Evolutionary conservation across 2,888 invertebrate genomes (phyloP), one percentile per base, ranked within the genome.

Genomic region (Clostera curtula): DNA sequence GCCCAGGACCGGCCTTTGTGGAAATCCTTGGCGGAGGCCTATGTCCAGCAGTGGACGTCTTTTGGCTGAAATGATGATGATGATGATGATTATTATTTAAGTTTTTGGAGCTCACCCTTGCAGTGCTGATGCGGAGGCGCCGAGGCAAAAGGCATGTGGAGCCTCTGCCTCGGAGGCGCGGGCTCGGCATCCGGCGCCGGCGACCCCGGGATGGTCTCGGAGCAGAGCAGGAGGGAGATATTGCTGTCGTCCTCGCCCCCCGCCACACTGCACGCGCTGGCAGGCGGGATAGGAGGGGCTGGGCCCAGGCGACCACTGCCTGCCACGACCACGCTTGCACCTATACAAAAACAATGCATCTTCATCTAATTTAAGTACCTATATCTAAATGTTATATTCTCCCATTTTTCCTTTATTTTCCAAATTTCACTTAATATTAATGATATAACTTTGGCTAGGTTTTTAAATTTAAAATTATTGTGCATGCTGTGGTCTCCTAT

Each of bases 131-230:
- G 61, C 73, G 85, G 44, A 30, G 90, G 88, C 16, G 89, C 88
- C 43, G 89, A 89, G 0, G 90, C 89, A 63, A 90, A 90, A 5
- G 90, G 90, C 88, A 90, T 88, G 57, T 90, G 89, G 43, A 87
- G 74, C 1, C 86, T 46, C 47, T 80, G 67, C 30, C 86, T 56
- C 62, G 84, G 49, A 33, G 85, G 82, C 43, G 87, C 86, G 2
- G 83, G 80, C 48, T 80, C 80, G 1, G 68, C 59, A 56, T 88
- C 88, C 0, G 93, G 92, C 22, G 93, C 92, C 3, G 95, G 95
- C 61, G 94, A 95, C 11, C 95, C 93, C 1, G 95, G 96, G 58
- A 96, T 95, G 12, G 93, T 95, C 74, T 96, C 96, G 63, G 94
- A 93, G 66, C 96, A 96, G 6, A 95, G 74, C 43, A 96, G 65